Base-by-base conservation (phyloP, 2,797 vertebrate species). In the Urosaurus nigricauda region DNA sequence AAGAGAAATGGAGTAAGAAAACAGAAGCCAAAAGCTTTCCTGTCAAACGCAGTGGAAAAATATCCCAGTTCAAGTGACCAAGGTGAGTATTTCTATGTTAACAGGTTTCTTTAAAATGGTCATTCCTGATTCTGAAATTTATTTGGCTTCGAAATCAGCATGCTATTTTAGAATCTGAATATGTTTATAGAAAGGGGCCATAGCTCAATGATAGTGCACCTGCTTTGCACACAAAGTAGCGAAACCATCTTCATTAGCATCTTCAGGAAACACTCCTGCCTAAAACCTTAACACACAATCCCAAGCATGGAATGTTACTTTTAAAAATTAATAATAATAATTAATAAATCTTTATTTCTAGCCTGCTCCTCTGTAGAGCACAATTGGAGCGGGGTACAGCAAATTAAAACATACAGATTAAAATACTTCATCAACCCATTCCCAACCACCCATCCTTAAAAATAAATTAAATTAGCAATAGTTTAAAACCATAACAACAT, bases 61-160 rank as follows among this genome's bases (percentile, higher is more conserved):
- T 92, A 97, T 81, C 82, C 93, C 65, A 94, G 81, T 86, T 74
- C 90, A 90, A 96, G 97, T 84, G 96, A 97, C 83, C 97, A 98
- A 98, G 98, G 98, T 98, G 94, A 96, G 94, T 94, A 90, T 85
- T 71, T 3, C 29, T 0, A 89, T 90, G 92, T 88, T 86, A 85
- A 90, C 82, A 73, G 1, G 35, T 2, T 0, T 13, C 82, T 85
- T 78, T 17, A 7, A 74, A 53, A 16, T 32, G 8, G 5, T 21
- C 7, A 88, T 51, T 85, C 82, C 65, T 6, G 26, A 60, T 88
- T 91, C 43, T 84, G 58, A 53, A 83, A n/a, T 93, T 24, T 43
- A 81, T 88, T 74, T 89, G 68, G n/a, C 21, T 79, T 79, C 71
- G 43, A 87, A 86, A 14, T 47, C 51, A 11, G 43, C 9, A 37